Evolutionary conservation across 2,113 vertebrate species (phyloP), one percentile per base, ranked within the genome.

Genomic region (Lamprologus lemairii): DNA sequence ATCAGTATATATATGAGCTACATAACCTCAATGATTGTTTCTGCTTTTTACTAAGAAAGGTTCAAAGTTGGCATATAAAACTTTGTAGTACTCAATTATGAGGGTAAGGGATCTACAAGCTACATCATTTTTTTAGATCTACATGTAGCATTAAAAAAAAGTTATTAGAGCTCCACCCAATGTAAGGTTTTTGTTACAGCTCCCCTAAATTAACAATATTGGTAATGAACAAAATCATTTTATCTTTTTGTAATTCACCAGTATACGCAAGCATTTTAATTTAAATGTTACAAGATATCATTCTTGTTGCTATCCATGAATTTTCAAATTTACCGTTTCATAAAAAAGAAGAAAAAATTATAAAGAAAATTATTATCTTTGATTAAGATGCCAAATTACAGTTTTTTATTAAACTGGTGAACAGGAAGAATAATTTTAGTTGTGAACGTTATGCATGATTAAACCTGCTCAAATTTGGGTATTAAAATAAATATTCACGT

Each of bases 221-320:
- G 3, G 3, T 23, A 40, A 40, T 0, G 3, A 68, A 1, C 63
- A 68, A 37, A 68, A 40, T 71, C 3, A 21, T 23, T 71, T 71
- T 1, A 21, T 40, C 10, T 68, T 14, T 71, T 7, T 42, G 14
- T 31, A 58, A 40, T 71, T 40, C 63, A 40, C 63, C n/a, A 23
- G 11, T 4, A 40, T 14, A 9, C 2, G 12, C 35, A 71, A 71
- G 63, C 12, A 6, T 37, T 37, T 65, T 65, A 7, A 65, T 37
- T n/a, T 5, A 65, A 65, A 37, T 37, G n/a, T 71, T 71, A 40
- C 5, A 40, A 23, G 35, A 40, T 9, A 71, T 40, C 0, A 68
- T 71, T 71, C 0, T 21, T 71, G 35, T 14, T 71, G 35, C n/a
- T 9, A 40, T 0, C 0, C 7, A 0, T 14, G 4, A 71, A 40